A percentile compares a stretch with the other conserved stretches of the same genome.
Evolutionary conservation across 2,113 vertebrate genomes (phyloP).

Genomic region (Oceanites oceanicus): DNA sequence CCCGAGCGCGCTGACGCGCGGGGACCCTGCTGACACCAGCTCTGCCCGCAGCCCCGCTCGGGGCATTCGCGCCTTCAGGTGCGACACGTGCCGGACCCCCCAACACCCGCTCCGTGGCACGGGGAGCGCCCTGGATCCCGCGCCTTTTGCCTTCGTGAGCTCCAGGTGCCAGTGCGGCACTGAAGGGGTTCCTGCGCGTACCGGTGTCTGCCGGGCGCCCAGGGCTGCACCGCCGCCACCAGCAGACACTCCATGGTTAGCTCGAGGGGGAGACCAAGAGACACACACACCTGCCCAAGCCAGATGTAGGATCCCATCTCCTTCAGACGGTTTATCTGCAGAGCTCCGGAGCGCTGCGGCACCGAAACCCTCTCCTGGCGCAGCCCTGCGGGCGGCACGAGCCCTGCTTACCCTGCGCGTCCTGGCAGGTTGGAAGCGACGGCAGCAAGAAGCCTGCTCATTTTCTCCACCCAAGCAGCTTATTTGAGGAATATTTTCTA

Average conservation of each 20-base stretch:
- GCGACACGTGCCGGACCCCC: accelerated
- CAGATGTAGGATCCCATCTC: neutral
- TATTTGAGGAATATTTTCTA: neutral
- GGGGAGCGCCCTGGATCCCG: accelerated
- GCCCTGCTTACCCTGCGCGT: accelerated
- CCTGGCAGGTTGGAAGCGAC: neutral
- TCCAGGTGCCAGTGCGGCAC: too few relatives aligned
- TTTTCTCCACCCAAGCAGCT: neutral
- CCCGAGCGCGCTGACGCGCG: accelerated
- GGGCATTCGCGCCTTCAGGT: accelerated
- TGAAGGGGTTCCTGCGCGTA: accelerated
- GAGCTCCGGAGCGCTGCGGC: neutral
- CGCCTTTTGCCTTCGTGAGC: neutral
- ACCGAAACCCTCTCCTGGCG: neutral
- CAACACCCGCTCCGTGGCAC: accelerated
- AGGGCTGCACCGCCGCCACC: accelerated
- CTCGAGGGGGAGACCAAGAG: neutral
- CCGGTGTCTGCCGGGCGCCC: accelerated
- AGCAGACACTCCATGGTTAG: neutral
- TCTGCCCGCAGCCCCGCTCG: neutral
- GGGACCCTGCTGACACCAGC: neutral
- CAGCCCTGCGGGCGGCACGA: accelerated
- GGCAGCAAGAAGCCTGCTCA: neutral
- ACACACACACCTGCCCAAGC: accelerated
- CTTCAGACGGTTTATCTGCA: neutral